Percentiles rank a stretch among this genome's conserved stretches.
These are phyloP conservation scores for Eretmochelys imbricata DNA, from an alignment of 2,113 vertebrate genomes.

Conservation along the genomic window DNA sequence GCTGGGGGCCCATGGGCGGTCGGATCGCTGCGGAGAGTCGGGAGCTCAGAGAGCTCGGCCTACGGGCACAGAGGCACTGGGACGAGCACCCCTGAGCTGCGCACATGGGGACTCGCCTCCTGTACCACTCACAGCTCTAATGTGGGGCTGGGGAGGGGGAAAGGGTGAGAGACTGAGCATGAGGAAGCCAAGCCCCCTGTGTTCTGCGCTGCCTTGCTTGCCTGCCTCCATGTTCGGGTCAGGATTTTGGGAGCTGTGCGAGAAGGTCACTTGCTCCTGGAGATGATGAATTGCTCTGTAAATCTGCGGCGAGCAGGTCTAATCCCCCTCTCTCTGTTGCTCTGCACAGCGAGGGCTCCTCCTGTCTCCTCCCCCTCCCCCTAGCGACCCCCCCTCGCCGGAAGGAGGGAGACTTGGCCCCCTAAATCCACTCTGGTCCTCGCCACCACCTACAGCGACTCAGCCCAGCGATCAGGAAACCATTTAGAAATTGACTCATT, in stretches of 20 bases:
- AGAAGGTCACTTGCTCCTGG: background rate
- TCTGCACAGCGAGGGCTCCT: background rate
- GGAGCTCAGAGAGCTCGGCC: too few species aligned
- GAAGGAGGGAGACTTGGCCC: background rate
- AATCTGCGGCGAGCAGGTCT: background rate
- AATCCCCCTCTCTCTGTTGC: background rate
- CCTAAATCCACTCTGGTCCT: background rate
- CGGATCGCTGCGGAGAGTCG: too few species aligned
- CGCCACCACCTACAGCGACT: conserved; percentile 75
- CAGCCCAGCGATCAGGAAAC: conserved; percentile 68
- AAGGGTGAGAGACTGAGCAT: background rate
- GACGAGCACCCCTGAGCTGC: too few species aligned
- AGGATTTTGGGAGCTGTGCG: too few species aligned
- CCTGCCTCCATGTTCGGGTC: background rate
- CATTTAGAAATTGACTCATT: conserved; percentile 75
- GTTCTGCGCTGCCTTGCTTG: background rate
- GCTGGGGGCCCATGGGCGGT: background rate
- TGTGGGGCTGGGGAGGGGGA: background rate
- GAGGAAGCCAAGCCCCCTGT: background rate
- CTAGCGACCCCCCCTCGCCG: background rate
- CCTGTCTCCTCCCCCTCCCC: background rate
- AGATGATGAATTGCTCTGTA: too few species aligned
- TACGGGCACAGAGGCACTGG: too few species aligned
- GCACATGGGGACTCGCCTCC: background rate
- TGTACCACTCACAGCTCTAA: background rate